These are phyloP conservation scores for Otocyon megalotis DNA, from an alignment of 2,113 vertebrate genomes.

Conservation along the genomic window DNA sequence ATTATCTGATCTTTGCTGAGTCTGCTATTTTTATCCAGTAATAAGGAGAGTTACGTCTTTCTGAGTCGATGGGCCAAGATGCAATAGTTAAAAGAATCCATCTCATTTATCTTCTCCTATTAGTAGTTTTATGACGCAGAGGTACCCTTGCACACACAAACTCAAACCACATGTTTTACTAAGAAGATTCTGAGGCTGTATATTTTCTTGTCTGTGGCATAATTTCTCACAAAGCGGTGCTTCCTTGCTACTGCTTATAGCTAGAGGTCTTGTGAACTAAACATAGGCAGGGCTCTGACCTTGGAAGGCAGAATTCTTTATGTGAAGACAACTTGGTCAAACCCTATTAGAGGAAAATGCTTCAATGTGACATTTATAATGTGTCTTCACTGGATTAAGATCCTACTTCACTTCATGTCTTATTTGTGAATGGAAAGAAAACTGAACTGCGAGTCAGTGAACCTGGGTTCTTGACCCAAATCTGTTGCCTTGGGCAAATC, in stretches of 20 bases:
- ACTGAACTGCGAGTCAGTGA: background rate
- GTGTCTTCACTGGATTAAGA: background rate
- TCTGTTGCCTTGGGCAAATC: background rate
- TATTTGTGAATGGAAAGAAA: constrained; percentile 12
- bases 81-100: background rate
- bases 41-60: constrained; percentile 14
- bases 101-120: background rate
- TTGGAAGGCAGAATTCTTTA: background rate
- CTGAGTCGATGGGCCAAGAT: background rate
- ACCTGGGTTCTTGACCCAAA: background rate
- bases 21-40: background rate
- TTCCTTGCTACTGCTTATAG: background rate
- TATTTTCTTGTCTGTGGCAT: background rate
- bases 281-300: background rate
- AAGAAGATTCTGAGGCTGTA: background rate
- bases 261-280: background rate
- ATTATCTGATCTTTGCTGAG: background rate
- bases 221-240: background rate
- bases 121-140: background rate
- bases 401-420: background rate
- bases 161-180: background rate
- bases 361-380: background rate
- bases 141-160: background rate
- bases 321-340: background rate
- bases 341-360: background rate